Conservation (phyloP, 2,888 invertebrate species). For the Galerucella pusilla region DNA sequence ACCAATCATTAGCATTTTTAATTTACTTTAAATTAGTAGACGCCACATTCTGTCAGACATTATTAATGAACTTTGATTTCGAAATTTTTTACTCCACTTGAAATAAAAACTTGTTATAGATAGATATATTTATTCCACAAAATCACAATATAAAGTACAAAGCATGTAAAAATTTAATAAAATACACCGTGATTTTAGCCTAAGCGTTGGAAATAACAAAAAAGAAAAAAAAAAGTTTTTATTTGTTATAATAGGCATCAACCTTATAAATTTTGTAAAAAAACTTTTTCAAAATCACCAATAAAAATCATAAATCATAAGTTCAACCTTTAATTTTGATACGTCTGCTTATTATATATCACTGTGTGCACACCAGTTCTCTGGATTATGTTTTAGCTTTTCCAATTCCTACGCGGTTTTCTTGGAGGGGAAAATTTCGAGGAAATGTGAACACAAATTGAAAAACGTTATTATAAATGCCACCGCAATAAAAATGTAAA, state of each 20-base stretch:
- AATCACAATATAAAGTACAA: too few relatives aligned
- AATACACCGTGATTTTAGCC: too few relatives aligned
- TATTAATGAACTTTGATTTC: slow-evolving; percentile 1
- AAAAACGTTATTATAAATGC: slow-evolving; percentile 67
- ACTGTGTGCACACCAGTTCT: background rate
- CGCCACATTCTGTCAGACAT: slow-evolving; percentile 11
- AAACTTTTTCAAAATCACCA: too few relatives aligned
- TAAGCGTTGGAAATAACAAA: too few relatives aligned
- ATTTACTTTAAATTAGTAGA: slow-evolving; percentile 29
- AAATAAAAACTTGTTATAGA: too few relatives aligned
- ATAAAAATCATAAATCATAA: background rate
- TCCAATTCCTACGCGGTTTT: slow-evolving; percentile 5
- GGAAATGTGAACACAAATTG: slow-evolving; percentile 60
- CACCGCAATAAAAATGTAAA: slow-evolving; percentile 67
- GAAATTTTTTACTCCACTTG: background rate
- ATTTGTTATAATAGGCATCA: too few relatives aligned
- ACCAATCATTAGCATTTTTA: slow-evolving; percentile 38
- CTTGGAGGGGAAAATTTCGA: slow-evolving; percentile 24
- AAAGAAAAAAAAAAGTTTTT: too few relatives aligned
- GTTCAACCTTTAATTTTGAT: background rate
- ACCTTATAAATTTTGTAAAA: too few relatives aligned
- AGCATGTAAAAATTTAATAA: too few relatives aligned
- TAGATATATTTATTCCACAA: too few relatives aligned
- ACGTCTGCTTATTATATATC: background rate
- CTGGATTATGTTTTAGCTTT: slow-evolving; percentile 1